Conservation (phyloP, 2,113 vertebrate species). For the Chaenocephalus aceratus region DNA sequence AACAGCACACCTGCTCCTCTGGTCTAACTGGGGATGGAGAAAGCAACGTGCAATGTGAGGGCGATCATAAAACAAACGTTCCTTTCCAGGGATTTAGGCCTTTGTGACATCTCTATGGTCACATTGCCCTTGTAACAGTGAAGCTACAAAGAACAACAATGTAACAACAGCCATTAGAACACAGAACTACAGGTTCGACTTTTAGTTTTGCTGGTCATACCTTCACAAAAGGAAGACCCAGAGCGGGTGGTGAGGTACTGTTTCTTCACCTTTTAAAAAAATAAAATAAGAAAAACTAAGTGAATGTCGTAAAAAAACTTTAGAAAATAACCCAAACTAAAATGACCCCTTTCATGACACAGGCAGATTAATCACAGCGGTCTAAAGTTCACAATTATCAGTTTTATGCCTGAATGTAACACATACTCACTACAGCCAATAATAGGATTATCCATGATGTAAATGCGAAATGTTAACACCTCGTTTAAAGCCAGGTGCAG, state of each 20-base stretch:
- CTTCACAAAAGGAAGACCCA: neutral
- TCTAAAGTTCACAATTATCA: neutral
- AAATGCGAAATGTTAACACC: slow-evolving; percentile 9
- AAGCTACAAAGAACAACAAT: neutral
- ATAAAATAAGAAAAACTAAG: neutral
- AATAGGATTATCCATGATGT: slow-evolving; percentile 11
- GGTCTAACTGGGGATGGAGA: slow-evolving; percentile 4
- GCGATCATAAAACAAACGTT: slow-evolving; percentile 36
- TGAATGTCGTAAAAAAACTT: neutral
- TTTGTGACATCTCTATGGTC: slow-evolving; percentile 7
- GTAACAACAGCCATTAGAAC: neutral
- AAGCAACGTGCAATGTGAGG: slow-evolving; percentile 37
- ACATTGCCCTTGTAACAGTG: slow-evolving; percentile 34
- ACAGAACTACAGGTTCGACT: neutral
- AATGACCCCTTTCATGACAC: neutral
- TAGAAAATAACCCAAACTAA: neutral
- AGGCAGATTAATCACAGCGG: neutral
- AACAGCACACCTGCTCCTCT: slow-evolving; percentile 51
- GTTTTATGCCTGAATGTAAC: neutral
- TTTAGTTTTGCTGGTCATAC: neutral
- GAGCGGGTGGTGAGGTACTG: neutral
- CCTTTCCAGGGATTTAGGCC: slow-evolving; percentile 6
- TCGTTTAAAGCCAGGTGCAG: slow-evolving; percentile 6
- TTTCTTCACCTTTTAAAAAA: neutral
- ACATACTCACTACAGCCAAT: neutral